These are phyloP conservation scores for Microcebus tavaratra DNA, from an alignment of 2,113 vertebrate species.

Conservation along the genomic window DNA sequence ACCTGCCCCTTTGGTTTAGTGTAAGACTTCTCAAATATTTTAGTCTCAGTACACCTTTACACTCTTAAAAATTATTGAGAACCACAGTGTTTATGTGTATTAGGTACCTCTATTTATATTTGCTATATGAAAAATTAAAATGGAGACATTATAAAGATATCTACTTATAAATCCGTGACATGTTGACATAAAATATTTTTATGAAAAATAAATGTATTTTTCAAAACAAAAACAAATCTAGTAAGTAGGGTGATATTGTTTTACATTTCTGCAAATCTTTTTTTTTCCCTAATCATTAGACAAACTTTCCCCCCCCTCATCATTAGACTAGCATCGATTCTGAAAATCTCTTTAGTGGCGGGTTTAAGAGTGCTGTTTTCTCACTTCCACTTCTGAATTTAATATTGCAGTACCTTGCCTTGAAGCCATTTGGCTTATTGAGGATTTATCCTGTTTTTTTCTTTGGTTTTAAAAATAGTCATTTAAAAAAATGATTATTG, in stretches of 20 bases:
- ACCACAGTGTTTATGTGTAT: background rate
- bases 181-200: background rate
- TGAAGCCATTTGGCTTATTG: background rate
- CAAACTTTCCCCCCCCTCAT: no score
- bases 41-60: background rate
- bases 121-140: background rate
- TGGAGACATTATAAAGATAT: background rate
- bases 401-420: background rate
- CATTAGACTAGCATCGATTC: background rate
- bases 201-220: background rate
- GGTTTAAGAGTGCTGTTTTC: background rate
- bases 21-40: background rate
- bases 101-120: no score
- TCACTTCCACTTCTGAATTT: background rate
- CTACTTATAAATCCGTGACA: background rate
- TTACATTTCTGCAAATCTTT: background rate
- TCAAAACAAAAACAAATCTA: background rate
- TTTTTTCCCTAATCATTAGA: background rate
- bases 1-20: background rate
- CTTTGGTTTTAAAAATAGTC: background rate
- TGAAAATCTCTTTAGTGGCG: background rate
- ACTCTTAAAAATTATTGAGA: background rate
- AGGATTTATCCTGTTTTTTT: background rate
- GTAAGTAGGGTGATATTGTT: background rate
- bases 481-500: background rate